A percentile compares a stretch with the other conserved stretches of the same genome.
Conservation (phyloP, 2,888 invertebrate genomes). For the Epirrhoe tristata region DNA sequence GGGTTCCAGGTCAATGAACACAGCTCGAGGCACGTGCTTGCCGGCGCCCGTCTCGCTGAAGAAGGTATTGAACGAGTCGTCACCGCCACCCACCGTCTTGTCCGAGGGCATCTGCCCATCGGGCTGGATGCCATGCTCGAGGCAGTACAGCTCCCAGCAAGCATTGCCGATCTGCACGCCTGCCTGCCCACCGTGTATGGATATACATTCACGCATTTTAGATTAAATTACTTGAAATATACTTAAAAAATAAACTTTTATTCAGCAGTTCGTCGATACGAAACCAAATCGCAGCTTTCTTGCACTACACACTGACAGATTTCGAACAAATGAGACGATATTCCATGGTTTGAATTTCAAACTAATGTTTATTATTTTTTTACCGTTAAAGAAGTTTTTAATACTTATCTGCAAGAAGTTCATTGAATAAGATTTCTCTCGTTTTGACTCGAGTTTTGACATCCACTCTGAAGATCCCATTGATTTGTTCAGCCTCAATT, state of each 20-base stretch:
- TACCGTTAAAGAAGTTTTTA: background rate
- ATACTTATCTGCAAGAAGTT: background rate
- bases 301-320: conserved; percentile 42
- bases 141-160: conserved; percentile 94
- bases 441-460: too few species aligned
- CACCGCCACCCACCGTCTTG: conserved; percentile 92
- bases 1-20: conserved; percentile 98
- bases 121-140: conserved; percentile 93
- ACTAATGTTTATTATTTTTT: conserved; percentile 2
- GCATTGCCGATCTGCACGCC: conserved; percentile 95
- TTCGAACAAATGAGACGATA: conserved; percentile 41
- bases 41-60: conserved; percentile 97
- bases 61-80: conserved; percentile 97
- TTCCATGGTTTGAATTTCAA: conserved; percentile 45
- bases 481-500: too few species aligned
- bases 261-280: conserved; percentile 49
- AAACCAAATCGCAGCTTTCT: conserved; percentile 45
- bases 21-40: conserved; percentile 97
- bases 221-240: conserved; percentile 49
- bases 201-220: conserved; percentile 80
- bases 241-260: conserved; percentile 63
- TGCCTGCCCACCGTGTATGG: conserved; percentile 78
- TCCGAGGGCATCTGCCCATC: conserved; percentile 95
- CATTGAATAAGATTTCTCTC: background rate
- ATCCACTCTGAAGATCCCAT: too few species aligned